These are phyloP conservation scores for Aquatica leii DNA, from an alignment of 2,888 invertebrate genomes.

Conservation along the genomic window DNA sequence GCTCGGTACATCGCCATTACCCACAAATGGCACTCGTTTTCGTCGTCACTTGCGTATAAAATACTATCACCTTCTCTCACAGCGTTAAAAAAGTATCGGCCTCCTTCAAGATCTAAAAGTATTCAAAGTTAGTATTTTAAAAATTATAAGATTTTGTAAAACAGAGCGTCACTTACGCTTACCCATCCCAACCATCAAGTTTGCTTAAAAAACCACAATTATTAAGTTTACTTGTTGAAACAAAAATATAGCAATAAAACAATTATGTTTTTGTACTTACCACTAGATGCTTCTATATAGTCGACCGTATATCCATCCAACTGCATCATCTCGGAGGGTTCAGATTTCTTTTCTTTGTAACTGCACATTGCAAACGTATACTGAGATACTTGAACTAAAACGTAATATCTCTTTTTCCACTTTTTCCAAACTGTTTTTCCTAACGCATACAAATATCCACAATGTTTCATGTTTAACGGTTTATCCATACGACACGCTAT, in stretches of 20 bases:
- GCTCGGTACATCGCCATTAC: slow-evolving; percentile 99
- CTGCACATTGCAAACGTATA: slow-evolving; percentile 99
- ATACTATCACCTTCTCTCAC: slow-evolving; percentile 98
- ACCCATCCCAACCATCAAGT: slow-evolving; percentile 93
- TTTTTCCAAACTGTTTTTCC: slow-evolving; percentile 99
- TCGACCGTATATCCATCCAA: slow-evolving; percentile 99
- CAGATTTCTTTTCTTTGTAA: slow-evolving; percentile 98
- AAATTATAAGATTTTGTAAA: slow-evolving; percentile 27
- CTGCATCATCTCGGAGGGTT: slow-evolving; percentile 99
- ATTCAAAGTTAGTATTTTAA: slow-evolving; percentile 32
- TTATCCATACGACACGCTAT: slow-evolving; percentile 99
- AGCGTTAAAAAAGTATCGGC: slow-evolving; percentile 96
- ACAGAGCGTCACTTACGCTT: slow-evolving; percentile 61
- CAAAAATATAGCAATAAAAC: not conserved
- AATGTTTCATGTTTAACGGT: slow-evolving; percentile 99
- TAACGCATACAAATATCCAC: slow-evolving; percentile 89
- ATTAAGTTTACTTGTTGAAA: no score
- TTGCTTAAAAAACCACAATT: slow-evolving; percentile 67
- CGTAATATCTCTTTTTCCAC: slow-evolving; percentile 99
- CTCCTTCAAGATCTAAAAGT: slow-evolving; percentile 85
- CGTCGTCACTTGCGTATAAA: slow-evolving; percentile 94
- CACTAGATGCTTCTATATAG: slow-evolving; percentile 95
- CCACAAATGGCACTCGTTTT: slow-evolving; percentile 98
- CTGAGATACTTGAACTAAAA: slow-evolving; percentile 98
- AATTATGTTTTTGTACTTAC: slow-evolving; percentile 62